A percentile compares a stretch with the other conserved stretches of the same genome.
Conservation (phyloP, 1,140 invertebrate genomes). For the Drosophila gunungcola region DNA sequence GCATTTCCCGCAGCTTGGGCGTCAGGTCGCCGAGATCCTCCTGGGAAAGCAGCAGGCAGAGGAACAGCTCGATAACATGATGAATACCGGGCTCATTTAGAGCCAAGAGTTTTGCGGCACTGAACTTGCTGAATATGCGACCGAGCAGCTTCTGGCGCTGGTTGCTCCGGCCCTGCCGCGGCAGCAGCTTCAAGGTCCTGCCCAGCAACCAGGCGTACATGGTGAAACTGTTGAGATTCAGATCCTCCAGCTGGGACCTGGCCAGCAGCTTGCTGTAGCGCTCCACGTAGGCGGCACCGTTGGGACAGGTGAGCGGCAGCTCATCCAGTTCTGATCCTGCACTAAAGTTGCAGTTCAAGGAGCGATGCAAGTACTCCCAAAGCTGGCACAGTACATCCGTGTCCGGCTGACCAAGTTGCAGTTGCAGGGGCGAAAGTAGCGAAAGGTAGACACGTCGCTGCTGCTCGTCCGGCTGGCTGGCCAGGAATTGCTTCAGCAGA, state of each 20-base stretch:
- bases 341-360: slow-evolving; percentile 68
- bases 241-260: slow-evolving; percentile 52
- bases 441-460: slow-evolving; percentile 69
- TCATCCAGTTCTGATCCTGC: slow-evolving; percentile 58
- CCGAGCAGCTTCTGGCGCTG: slow-evolving; percentile 75
- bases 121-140: slow-evolving; percentile 84
- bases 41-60: slow-evolving; percentile 61
- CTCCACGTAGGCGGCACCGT: slow-evolving; percentile 67
- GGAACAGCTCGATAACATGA: slow-evolving; percentile 79
- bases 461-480: slow-evolving; percentile 70
- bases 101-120: slow-evolving; percentile 72
- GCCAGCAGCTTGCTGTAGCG: slow-evolving; percentile 60
- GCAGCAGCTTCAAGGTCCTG: slow-evolving; percentile 51
- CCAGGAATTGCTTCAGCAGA: slow-evolving; percentile 62
- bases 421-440: slow-evolving; percentile 62
- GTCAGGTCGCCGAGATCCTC: slow-evolving; percentile 60
- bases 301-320: slow-evolving; percentile 50
- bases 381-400: slow-evolving; percentile 68
- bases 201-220: slow-evolving; percentile 69
- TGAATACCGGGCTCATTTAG: slow-evolving; percentile 81
- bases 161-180: slow-evolving; percentile 29
- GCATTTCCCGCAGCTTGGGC: slow-evolving; percentile 67
- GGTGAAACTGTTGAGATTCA: slow-evolving; percentile 78
- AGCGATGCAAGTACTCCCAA: slow-evolving; percentile 81
- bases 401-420: slow-evolving; percentile 60